Evolutionary conservation across 2,797 vertebrate species (phyloP).

Genomic region (Arnoldichthys spilopterus): DNA sequence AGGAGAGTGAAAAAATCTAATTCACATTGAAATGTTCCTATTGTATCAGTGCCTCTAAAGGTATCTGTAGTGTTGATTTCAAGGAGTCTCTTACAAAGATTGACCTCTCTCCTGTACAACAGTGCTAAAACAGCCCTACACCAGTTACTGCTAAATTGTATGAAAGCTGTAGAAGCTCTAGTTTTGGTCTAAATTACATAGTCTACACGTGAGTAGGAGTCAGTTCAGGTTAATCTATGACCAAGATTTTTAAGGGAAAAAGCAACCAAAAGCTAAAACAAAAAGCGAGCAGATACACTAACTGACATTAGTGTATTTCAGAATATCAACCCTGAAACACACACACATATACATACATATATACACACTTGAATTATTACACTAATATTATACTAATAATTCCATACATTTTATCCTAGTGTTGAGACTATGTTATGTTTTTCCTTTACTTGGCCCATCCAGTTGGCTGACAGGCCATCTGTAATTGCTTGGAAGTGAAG

Average conservation of each 20-base stretch:
- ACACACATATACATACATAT: neutral
- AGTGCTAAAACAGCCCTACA: neutral
- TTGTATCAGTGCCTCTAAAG: neutral
- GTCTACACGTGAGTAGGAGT: no score
- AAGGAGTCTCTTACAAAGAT: neutral
- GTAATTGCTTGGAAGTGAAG: slow-evolving; percentile 65
- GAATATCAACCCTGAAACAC: slow-evolving; percentile 1
- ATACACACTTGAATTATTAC: neutral
- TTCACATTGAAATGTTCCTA: neutral
- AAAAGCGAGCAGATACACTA: neutral
- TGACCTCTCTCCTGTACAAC: neutral
- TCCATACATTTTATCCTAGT: neutral
- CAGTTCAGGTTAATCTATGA: neutral
- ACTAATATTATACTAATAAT: slow-evolving; percentile 5
- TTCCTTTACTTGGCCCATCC: slow-evolving; percentile 34
- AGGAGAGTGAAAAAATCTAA: neutral
- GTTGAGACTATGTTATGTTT: slow-evolving; percentile 35
- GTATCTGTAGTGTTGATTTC: neutral
- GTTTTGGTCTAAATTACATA: slow-evolving; percentile 12
- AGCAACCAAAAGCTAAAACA: neutral
- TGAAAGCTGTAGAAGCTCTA: neutral
- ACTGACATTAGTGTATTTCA: neutral
- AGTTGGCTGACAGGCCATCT: slow-evolving; percentile 64
- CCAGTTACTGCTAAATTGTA: neutral
- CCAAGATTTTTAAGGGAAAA: neutral